Evolutionary conservation across 2,113 vertebrate species (phyloP).

Genomic region (Orcinus orca): DNA sequence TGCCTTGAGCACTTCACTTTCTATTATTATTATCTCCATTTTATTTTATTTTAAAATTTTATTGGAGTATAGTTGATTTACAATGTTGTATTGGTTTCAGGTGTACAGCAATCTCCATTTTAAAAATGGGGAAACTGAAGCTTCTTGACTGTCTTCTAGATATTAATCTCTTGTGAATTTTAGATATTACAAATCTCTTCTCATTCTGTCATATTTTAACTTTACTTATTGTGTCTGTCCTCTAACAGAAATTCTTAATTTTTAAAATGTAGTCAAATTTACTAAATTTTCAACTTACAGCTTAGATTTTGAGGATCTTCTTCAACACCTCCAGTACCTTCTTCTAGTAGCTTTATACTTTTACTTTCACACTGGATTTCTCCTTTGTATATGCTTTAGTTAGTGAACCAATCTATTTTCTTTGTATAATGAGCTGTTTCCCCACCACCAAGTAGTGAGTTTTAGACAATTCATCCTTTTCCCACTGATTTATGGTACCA

Average conservation of each 20-base stretch:
- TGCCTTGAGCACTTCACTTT: not conserved
- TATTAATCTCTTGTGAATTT: not conserved
- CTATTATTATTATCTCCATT: not conserved
- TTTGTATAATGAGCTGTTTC: not conserved
- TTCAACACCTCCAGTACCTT: not conserved
- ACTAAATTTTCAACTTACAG: not conserved
- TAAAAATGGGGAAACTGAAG: not conserved
- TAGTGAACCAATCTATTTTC: not conserved
- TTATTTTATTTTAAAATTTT: not conserved
- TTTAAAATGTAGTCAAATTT: not conserved
- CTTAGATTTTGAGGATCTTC: not conserved
- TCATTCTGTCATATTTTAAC: not conserved
- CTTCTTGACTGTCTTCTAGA: not conserved
- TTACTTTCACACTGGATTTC: not conserved
- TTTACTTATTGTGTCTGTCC: not conserved
- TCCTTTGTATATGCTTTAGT: not conserved
- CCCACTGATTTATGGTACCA: not conserved
- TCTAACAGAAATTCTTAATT: slow-evolving; percentile 3
- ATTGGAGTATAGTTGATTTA: not conserved
- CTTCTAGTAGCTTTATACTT: not conserved
- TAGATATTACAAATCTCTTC: not conserved
- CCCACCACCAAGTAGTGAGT: not conserved
- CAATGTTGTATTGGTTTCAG: not conserved
- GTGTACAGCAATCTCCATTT: not conserved
- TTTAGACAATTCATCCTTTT: not conserved